phyloP scores from a whole-genome alignment of 2,888 invertebrate genomes.

The Zhuqinia jingwanae region DNA sequence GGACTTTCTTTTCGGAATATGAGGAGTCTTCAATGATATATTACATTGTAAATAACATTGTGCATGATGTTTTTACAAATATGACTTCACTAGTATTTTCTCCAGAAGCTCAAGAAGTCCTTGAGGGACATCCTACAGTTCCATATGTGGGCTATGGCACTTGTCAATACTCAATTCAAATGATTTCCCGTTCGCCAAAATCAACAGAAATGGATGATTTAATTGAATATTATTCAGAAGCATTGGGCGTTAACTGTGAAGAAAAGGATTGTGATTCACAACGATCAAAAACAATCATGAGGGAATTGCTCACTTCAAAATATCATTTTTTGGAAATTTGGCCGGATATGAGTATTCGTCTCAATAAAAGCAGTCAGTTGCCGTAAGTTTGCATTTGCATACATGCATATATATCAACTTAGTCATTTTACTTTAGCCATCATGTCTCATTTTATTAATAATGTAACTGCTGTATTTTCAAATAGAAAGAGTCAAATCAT shows the following conservation, averaged over 20 bases:
- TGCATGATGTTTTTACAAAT: not conserved
- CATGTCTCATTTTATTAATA: no score
- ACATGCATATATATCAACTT: no score
- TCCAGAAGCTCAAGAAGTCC: slow-evolving; percentile 26
- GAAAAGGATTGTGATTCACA: slow-evolving; percentile 49
- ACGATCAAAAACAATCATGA: slow-evolving; percentile 38
- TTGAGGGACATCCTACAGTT: slow-evolving; percentile 17
- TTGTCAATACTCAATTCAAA: slow-evolving; percentile 48
- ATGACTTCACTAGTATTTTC: not conserved
- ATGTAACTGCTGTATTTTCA: not conserved
- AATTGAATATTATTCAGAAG: slow-evolving; percentile 57
- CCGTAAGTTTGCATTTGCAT: slow-evolving; percentile 68
- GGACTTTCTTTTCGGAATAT: slow-evolving; percentile 63
- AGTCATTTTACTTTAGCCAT: not conserved
- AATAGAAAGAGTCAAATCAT: slow-evolving; percentile 41
- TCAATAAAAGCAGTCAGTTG: slow-evolving; percentile 50
- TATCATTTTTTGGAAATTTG: slow-evolving; percentile 58
- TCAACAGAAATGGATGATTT: slow-evolving; percentile 69
- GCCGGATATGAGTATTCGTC: slow-evolving; percentile 41
- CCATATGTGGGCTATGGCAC: slow-evolving; percentile 66
- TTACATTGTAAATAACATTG: slow-evolving; percentile 25
- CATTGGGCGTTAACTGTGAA: slow-evolving; percentile 50
- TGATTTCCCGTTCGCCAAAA: slow-evolving; percentile 28
- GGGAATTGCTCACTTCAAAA: slow-evolving; percentile 64
- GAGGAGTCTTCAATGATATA: slow-evolving; percentile 41